phyloP scores from a whole-genome alignment of 2,888 invertebrate genomes.

The Aporophyla nigra region DNA sequence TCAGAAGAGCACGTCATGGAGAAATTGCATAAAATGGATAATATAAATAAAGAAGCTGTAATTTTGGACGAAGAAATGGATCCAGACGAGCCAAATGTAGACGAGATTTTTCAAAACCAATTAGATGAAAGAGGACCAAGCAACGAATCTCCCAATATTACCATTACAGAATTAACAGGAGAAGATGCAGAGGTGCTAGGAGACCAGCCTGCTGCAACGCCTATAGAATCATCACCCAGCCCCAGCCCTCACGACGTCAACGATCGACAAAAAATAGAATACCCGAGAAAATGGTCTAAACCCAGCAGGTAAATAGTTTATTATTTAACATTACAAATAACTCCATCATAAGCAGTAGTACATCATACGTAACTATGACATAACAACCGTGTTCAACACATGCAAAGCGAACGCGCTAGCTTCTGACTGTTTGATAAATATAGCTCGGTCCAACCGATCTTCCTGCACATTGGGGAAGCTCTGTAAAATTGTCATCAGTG shows the following conservation, averaged over 20 bases:
- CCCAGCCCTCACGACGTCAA: constrained; percentile 81
- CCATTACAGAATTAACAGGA: constrained; percentile 88
- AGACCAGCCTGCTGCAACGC: constrained; percentile 78
- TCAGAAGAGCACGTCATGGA: constrained; percentile 86
- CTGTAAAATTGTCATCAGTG: constrained; percentile 90
- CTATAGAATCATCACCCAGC: constrained; percentile 86
- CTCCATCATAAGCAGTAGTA: constrained; percentile 62
- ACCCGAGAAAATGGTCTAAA: constrained; percentile 86
- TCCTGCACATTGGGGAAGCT: constrained; percentile 88
- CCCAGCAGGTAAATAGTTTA: constrained; percentile 85
- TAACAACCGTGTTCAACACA: constrained; percentile 84
- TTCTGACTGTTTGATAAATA: constrained; percentile 88
- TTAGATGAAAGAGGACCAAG: constrained; percentile 80
- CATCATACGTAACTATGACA: constrained; percentile 82
- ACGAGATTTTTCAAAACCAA: constrained; percentile 87
- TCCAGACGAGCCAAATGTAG: constrained; percentile 85
- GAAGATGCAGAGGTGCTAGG: constrained; percentile 78
- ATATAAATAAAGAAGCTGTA: constrained; percentile 81
- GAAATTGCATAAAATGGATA: constrained; percentile 82
- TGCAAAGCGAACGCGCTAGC: constrained; percentile 89
- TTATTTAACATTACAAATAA: constrained; percentile 60
- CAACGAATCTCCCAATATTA: constrained; percentile 87
- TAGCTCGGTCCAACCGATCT: constrained; percentile 85
- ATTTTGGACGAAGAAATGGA: constrained; percentile 85
- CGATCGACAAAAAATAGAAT: constrained; percentile 77